Base-by-base conservation (phyloP, 2,113 vertebrate genomes). In the Macquaria australasica region DNA sequence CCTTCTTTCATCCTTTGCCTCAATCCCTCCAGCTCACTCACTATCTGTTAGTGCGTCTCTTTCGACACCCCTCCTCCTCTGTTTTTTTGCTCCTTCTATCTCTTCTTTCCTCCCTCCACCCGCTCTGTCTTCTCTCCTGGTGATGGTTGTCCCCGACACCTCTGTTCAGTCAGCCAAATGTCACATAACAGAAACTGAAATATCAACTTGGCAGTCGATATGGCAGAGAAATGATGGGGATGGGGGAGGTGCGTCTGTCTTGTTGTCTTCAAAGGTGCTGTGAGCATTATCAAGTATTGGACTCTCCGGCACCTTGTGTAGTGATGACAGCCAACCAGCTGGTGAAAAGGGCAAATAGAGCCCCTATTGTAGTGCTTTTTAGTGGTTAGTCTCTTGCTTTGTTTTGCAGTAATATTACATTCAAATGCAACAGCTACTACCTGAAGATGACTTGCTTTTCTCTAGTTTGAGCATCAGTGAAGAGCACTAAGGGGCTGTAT, bases 101-200 rank as follows among this genome's bases (percentile, higher is more conserved):
- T 79, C 62, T 72, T 55, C 79, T 15, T 73, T 66, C 70, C 67
- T 83, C 80, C 87, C 63, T 79, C 63, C 39, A 58, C 69, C 85
- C 48, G 37, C 75, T 81, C 90, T 74, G 83, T 82, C 86, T 85
- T 74, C 82, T 89, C 89, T 90, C 86, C 68, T 64, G 84, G 87
- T 93, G 92, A 94, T 88, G 89, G 92, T 91, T 92, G 86, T 95
- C 92, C 83, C 78, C 60, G 60, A 90, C 93, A 90, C 93, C 93
- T 91, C 89, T 89, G 90, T 92, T 95, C 94, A 93, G 89, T 94
- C 95, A 91, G 90, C 93, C 94, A 95, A 96, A 96, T 96, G 94
- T 96, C 96, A 96, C 87, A 81, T 83, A 93, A 88, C 93, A 94
- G 88, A 90, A 92, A 88, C 83, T 89, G 91, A 95, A 96, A 94